Percentiles rank a stretch among this genome's conserved stretches.
phyloP scores from a whole-genome alignment of 2,113 vertebrate genomes.

The Polypterus senegalus region DNA sequence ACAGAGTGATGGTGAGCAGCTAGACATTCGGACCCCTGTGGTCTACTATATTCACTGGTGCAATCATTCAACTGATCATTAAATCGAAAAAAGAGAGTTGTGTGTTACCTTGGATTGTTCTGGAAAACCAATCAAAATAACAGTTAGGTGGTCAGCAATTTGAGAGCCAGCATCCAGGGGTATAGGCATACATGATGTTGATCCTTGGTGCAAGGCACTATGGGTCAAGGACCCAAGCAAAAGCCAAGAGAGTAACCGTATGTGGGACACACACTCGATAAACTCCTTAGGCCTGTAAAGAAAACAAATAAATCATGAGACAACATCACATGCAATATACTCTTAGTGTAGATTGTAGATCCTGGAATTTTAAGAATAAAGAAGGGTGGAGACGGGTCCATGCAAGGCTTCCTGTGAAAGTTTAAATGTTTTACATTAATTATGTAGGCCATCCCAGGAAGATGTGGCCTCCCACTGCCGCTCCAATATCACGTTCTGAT shows the following conservation, averaged over 20 bases:
- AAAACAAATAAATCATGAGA: constrained; percentile 3
- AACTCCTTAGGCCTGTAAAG: constrained; percentile 86
- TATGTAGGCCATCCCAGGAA: too few species aligned
- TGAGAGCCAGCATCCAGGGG: constrained; percentile 95
- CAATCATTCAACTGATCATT: too few species aligned
- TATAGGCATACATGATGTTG: constrained; percentile 89
- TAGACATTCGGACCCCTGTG: too few species aligned
- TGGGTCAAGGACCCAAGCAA: constrained; percentile 92
- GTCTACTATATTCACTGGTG: too few species aligned
- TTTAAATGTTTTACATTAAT: too few species aligned
- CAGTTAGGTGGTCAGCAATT: constrained; percentile 91
- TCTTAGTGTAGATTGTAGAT: too few species aligned
- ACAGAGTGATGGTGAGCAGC: too few species aligned
- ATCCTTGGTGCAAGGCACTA: constrained; percentile 82
- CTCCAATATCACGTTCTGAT: too few species aligned
- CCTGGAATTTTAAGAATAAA: too few species aligned
- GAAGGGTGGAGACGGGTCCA: too few species aligned
- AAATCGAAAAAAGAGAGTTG: background rate
- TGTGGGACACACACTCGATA: constrained; percentile 94
- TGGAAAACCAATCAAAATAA: constrained; percentile 96
- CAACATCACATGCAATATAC: background rate
- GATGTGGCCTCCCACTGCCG: too few species aligned
- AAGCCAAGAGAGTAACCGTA: constrained; percentile 92
- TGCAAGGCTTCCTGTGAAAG: too few species aligned
- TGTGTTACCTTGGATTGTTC: constrained; percentile 89